Conservation (phyloP, 1,140 invertebrate species). For the Onthophagus taurus region DNA sequence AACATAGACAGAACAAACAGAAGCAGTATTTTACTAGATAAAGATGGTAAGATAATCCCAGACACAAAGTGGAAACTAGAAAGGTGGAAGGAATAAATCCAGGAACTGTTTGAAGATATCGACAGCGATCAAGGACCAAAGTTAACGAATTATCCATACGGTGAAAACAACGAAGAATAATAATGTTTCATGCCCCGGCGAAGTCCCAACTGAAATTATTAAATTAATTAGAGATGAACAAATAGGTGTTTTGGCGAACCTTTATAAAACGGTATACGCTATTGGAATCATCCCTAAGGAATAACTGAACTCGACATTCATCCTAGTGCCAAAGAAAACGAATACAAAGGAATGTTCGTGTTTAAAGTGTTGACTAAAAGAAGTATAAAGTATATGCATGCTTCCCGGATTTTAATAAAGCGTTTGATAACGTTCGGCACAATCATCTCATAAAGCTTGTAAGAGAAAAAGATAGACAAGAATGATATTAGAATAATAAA, state of each 20-base stretch:
- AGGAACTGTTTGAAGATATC: conserved; percentile 14
- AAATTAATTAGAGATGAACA: conserved; percentile 16
- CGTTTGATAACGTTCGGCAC: no score
- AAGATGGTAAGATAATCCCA: conserved; percentile 14
- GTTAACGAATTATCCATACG: conserved; percentile 15
- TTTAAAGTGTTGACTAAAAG: conserved; percentile 18
- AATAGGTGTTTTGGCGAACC: neutral
- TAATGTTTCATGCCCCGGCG: conserved; percentile 20
- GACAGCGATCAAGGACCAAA: conserved; percentile 13
- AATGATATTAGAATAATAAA: neutral
- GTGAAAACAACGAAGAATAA: conserved; percentile 12
- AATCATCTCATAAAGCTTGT: no score
- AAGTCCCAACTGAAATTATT: conserved; percentile 19
- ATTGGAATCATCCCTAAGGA: conserved; percentile 19
- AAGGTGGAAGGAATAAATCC: conserved; percentile 17
- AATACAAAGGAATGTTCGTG: conserved; percentile 19
- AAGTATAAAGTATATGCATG: conserved; percentile 11
- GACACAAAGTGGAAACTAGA: conserved; percentile 13
- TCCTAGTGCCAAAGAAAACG: conserved; percentile 19
- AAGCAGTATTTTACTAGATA: conserved; percentile 4
- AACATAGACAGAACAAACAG: conserved; percentile 1
- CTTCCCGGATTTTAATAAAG: conserved; percentile 15
- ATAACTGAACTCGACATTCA: conserved; percentile 19
- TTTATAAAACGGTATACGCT: conserved; percentile 20
- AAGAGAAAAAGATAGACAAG: no score